Base-by-base conservation (phyloP, 1,140 invertebrate genomes). In the Halictus rubicundus region DNA sequence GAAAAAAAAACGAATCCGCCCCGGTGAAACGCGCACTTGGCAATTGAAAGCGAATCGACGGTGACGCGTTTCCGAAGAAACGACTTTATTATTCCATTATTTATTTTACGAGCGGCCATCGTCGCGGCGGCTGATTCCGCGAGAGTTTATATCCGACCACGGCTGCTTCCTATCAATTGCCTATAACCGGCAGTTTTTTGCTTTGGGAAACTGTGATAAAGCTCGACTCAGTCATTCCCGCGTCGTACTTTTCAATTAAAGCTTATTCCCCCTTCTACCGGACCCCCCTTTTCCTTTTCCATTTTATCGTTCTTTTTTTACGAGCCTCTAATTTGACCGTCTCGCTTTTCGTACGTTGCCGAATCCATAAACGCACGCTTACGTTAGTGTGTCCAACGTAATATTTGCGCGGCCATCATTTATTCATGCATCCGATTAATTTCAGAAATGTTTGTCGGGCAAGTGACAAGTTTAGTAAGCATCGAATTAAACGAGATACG, bases 81-180 rank as follows among this genome's bases (percentile, higher is more conserved):
- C 85, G 85, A 91, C 88, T 91, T 89, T 92, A 92, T 91, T 89
- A 88, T 90, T 87, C 83, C 68, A 81, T 86, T 90, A 91, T 92
- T 91, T 91, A 87, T 90, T 90, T 90, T 89, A 90, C 87, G 88
- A 90, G 60, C 80, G 84, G 81, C 71, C 78, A 68, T 80, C 72
- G 42, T n/a, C 27, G 12, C 32, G 19, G 10, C 59, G 63, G 60
- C 65, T 57, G 77, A 82, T 80, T 69, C 70, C 61, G 71, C 70
- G 37, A 46, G 54, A 59, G 49, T 73, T 79, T 68, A 76, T 76
- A 80, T 65, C 49, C 23, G 39, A 57, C 25, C 54, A 37, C 25
- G 21, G 52, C 52, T 27, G 23, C 7, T 71, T 78, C 74, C 65
- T 70, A 69, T 78, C 71, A 83, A 78, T 80, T 83, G 70, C 27